Percentiles rank a stretch among this genome's conserved stretches.
Evolutionary conservation across 2,797 vertebrate genomes (phyloP).

Genomic region (Halcyon chelicuti): DNA sequence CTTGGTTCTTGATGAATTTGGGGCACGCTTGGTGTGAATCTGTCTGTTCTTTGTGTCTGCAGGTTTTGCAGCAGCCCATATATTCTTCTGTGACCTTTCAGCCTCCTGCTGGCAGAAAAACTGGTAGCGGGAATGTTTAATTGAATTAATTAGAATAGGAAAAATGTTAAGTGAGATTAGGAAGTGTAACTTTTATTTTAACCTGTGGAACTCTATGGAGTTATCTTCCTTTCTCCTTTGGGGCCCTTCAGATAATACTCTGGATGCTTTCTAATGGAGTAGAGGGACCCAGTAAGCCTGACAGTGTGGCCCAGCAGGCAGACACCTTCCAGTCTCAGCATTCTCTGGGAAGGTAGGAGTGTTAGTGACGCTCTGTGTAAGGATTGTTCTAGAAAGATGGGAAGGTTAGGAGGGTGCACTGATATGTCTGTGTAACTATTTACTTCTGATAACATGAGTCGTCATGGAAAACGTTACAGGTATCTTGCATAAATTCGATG

Average conservation of each 20-base stretch:
- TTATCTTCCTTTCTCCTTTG: neutral
- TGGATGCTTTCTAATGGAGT: neutral
- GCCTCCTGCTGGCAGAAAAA: neutral
- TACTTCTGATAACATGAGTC: neutral
- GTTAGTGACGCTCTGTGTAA: neutral
- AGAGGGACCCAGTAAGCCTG: neutral
- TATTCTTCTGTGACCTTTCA: neutral
- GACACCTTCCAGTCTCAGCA: accelerated
- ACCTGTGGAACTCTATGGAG: neutral
- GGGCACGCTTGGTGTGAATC: neutral
- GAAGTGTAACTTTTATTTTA: neutral
- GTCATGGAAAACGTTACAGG: neutral
- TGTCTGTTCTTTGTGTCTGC: neutral
- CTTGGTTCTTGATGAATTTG: neutral
- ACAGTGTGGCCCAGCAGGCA: accelerated
- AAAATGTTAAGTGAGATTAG: neutral
- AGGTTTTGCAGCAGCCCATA: neutral
- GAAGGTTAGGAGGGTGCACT: neutral
- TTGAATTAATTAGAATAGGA: neutral
- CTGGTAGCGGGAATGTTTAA: neutral
- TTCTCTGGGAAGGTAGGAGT: neutral
- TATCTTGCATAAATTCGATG: neutral
- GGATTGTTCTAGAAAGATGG: neutral
- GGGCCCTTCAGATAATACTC: neutral
- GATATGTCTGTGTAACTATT: neutral